These are phyloP conservation scores for Ibidorhyncha struthersii DNA, from an alignment of 2,113 vertebrate genomes.

Conservation along the genomic window DNA sequence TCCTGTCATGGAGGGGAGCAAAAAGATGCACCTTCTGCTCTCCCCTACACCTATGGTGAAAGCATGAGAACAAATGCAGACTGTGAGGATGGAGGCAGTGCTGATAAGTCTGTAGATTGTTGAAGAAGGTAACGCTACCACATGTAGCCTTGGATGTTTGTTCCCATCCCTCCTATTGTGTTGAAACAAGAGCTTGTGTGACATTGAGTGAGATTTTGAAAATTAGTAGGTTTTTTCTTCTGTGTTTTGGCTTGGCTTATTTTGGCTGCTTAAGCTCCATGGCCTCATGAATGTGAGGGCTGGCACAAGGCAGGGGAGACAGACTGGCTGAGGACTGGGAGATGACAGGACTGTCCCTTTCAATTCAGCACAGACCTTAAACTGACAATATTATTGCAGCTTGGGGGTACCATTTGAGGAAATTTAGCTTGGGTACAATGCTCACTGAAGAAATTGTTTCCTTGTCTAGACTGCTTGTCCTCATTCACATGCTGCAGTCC, in stretches of 20 bases:
- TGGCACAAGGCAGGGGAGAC: neutral
- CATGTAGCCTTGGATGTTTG: neutral
- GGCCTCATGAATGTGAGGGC: neutral
- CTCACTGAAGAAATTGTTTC: neutral
- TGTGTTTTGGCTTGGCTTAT: neutral
- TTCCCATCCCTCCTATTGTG: neutral
- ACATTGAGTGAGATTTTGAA: neutral
- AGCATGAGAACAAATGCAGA: neutral
- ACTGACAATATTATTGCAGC: neutral
- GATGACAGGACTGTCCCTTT: neutral
- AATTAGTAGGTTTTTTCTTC: neutral
- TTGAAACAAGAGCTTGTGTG: neutral
- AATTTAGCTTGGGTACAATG: rapidly evolving
- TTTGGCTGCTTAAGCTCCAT: neutral
- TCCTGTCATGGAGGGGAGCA: neutral
- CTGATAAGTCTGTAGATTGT: neutral
- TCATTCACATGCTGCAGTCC: neutral
- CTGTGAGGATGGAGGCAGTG: neutral
- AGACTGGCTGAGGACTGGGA: neutral
- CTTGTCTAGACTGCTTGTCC: neutral
- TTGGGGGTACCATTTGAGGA: neutral
- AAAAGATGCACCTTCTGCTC: rapidly evolving
- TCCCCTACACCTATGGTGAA: neutral
- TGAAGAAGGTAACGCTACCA: neutral
- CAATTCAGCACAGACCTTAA: neutral